Evolutionary conservation across 2,888 invertebrate species (phyloP), one percentile per base, ranked within the genome.

Genomic region (Xanthorhoe designata): DNA sequence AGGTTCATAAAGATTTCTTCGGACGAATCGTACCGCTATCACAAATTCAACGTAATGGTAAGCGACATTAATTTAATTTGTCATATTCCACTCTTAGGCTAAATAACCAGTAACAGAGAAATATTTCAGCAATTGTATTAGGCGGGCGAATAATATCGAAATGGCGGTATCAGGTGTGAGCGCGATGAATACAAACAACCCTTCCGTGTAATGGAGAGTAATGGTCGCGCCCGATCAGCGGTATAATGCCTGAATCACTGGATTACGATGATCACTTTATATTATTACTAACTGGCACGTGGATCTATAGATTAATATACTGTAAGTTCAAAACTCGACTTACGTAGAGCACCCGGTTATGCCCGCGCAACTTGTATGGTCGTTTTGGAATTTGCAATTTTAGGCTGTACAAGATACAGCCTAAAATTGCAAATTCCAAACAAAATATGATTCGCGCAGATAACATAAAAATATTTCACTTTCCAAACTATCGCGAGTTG

Each of bases 1-100:
- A 95, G 95, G 92, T 95, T 51, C 94, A 94, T 51, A 95, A 95
- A 79, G 95, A 95, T 76, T 95, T 95, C 86, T 95, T 95, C 77
- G 95, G 95, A 0, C 91, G 95, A 17, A 86, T 95, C 61, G 94
- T 94, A 7, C 91, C 92, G 0, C 68, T 91, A 0, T 81, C 90
- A 17, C 90, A 89, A 76, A 75, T 82, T 24, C 91, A 90, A 54
- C 78, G 87, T 71, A 76, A 84, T 73, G 91, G 92, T 92, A 74
- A 79, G 78, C n/a, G n/a, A n/a, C 47, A 38, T 9, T 9, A 2
- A 8, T 35, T 35, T 35, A 7, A 24, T 4, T 4, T 3, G 2
- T 3, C 24, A 24, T n/a, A 24, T 24, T 24, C 24, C 24, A 24
- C 24, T 24, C 24, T n/a, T n/a, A n/a, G 4, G 24, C 24, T 24